Evolutionary conservation across 2,113 vertebrate species (phyloP).

Genomic region (Okapia johnstoni): DNA sequence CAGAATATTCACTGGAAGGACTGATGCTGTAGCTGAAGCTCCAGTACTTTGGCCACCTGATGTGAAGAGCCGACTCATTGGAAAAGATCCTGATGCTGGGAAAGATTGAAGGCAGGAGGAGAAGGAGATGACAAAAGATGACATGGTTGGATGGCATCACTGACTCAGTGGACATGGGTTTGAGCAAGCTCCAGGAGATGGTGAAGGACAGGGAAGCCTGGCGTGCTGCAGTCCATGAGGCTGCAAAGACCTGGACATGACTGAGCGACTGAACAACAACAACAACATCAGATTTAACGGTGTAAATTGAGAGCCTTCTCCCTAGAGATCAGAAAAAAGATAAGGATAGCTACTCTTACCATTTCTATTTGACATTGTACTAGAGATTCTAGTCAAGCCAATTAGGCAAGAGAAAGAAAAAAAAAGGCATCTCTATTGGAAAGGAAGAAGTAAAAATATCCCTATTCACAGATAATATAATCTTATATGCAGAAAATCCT

Average conservation of each 20-base stretch:
- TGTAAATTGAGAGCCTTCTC: background rate
- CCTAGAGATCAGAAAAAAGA: background rate
- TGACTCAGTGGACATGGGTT: background rate
- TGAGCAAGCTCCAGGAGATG: background rate
- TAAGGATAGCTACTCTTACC: background rate
- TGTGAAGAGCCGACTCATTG: background rate
- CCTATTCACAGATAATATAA: background rate
- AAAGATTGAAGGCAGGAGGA: background rate
- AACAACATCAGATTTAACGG: background rate
- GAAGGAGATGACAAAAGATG: background rate
- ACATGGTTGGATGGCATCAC: background rate
- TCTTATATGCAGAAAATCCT: background rate
- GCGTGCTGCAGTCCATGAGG: background rate
- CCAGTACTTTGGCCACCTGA: background rate
- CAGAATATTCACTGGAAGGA: background rate
- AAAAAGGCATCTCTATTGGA: background rate
- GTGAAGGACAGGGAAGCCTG: background rate
- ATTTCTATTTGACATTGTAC: background rate
- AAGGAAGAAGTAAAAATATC: slow-evolving; percentile 6
- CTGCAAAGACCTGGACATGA: background rate
- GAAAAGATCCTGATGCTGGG: background rate
- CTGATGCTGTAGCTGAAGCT: background rate
- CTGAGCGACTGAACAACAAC: background rate
- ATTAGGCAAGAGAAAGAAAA: background rate
- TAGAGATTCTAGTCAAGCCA: background rate